phyloP scores from a whole-genome alignment of 1,140 invertebrate species.

The Oryctes rhinoceros region DNA sequence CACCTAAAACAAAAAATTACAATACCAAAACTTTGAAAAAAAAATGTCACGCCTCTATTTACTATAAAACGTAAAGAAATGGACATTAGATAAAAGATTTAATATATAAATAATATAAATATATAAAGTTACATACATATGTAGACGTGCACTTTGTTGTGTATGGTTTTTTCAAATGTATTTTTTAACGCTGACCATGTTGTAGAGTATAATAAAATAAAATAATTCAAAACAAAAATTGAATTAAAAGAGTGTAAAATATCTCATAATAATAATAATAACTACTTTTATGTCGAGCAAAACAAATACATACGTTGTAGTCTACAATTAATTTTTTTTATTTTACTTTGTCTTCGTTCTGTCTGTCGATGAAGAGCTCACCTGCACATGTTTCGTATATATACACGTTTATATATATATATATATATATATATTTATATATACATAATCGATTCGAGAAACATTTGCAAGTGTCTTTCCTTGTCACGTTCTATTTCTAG shows the following conservation, averaged over 20 bases:
- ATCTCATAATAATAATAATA: constrained; percentile 31
- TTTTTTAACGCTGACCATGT: constrained; percentile 40
- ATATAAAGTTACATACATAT: constrained; percentile 45
- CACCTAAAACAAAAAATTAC: constrained; percentile 48
- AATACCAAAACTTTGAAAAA: constrained; percentile 44
- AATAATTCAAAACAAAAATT: constrained; percentile 20
- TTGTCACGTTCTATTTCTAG: constrained; percentile 28
- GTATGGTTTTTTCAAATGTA: constrained; percentile 42
- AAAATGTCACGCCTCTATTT: constrained; percentile 43
- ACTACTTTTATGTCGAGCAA: constrained; percentile 23
- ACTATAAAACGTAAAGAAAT: constrained; percentile 38
- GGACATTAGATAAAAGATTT: constrained; percentile 42
- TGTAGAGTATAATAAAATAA: constrained; percentile 23
- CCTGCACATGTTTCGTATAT: constrained; percentile 40
- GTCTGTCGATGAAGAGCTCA: constrained; percentile 25
- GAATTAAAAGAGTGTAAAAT: constrained; percentile 39
- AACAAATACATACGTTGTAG: constrained; percentile 26
- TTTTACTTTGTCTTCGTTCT: constrained; percentile 19
- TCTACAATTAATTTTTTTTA: constrained; percentile 27
- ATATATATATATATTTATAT: not conserved
- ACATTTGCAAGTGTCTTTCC: constrained; percentile 39
- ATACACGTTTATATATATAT: not conserved
- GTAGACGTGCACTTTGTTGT: constrained; percentile 44
- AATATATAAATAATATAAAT: constrained; percentile 43
- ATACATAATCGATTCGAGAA: constrained; percentile 12